Base-by-base conservation (phyloP, 2,888 invertebrate species). In the Cinara cedri region DNA sequence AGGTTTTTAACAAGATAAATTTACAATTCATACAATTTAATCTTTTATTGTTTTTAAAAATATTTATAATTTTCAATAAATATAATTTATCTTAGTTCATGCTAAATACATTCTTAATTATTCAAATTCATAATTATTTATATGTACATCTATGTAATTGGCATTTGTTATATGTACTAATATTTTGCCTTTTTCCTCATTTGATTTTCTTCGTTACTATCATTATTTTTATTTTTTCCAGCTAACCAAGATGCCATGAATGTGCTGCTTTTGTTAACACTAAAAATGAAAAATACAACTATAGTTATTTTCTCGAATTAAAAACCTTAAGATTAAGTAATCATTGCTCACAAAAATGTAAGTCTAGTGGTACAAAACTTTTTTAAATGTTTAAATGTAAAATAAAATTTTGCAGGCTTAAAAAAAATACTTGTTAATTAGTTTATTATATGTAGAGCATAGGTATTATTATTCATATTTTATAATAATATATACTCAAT, bases 241-340 rank as follows among this genome's bases (percentile, higher is more conserved):
- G 60, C 3, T 51, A 78, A 70, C 78, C 78, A 78, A 70, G 78
- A 60, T 13, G 66, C 21, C 78, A 78, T 78, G 16, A 78, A 78
- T 24, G 49, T 70, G 11, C 60, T 70, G 51, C 78, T 78, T 78
- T 78, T 78, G 62, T 51, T 78, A 13, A 70, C 60, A 70, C 78
- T 78, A 19, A 24, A 76, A 65, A 63, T 42, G 44, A 51, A 74
- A 8, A 21, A 65, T 21, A 24, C 13, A 74, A 49, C 0, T 63
- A 34, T 13, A 62, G 62, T 42, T n/a, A 60, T 3, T 55, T 54
- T 19, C 9, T 51, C 8, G 0, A 72, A 10, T 51, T 26, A 24
- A 60, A 26, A 57, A 42, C 21, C 21, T 54, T n/a, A 54, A 26
- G 51, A 21, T 71, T n/a, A n/a, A n/a, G 3, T 34, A 34, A 34